Base-by-base conservation (phyloP, 2,797 vertebrate genomes). In the Hylomyscus alleni region DNA sequence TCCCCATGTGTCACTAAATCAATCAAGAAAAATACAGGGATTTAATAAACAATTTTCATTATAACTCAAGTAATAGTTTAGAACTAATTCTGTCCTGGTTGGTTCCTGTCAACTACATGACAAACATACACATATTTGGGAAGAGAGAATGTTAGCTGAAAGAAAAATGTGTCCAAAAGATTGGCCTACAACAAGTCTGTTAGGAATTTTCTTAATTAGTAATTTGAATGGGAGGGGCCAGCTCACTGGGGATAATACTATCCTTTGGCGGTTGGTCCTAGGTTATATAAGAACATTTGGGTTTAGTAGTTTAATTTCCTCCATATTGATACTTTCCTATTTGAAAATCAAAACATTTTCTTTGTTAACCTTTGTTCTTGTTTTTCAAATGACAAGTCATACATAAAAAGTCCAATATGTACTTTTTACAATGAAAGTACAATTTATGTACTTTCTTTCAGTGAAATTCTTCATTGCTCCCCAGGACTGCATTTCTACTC, bases 251-350 rank as follows among this genome's bases (percentile, higher is more conserved):
- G 62, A n/a, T 15, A 20, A 69, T 52, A 52, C 31, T n/a, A 31
- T 24, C 11, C 6, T 86, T 86, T 65, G 13, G 31, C 44, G 52
- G 10, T 24, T n/a, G 31, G 44, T 15, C 6, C 6, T n/a, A 7
- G 31, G 44, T 69, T 85, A 69, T 26, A 52, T n/a, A 22, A 50
- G 60, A 65, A 89, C 31, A 44, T 77, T 90, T 89, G 83, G 9
- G 22, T 83, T 93, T 80, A 95, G 82, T 34, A 34, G 24, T 88
- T 80, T 92, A 72, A 72, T 54, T 90, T 93, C 73, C 88, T 34
- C 54, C 69, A 40, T 9, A 40, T 0, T 37, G 56, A 92, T 11
- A 81, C 3, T n/a, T 78, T n/a, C 29, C 65, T 82, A 20, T 82
- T 95, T 47, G 69, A 31, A 93, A 94, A 95, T 37, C 95, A 65